Conservation (phyloP, 2,888 invertebrate genomes). For the Cyrtodaria siliqua region DNA sequence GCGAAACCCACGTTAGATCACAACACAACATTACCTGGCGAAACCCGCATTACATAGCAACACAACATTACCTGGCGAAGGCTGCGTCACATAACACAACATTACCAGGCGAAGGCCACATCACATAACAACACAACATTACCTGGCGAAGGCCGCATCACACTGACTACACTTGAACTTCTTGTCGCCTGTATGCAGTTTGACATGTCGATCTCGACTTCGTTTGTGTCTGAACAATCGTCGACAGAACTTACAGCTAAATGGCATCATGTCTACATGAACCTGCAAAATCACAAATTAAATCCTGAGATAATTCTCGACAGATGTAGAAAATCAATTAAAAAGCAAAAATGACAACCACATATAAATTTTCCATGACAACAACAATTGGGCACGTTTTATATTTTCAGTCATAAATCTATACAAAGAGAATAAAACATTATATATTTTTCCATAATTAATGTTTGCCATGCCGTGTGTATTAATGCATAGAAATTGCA, state of each 20-base stretch:
- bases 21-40: not conserved
- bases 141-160: constrained; percentile 95
- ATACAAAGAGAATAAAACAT: too few relatives aligned
- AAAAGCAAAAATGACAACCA: too few relatives aligned
- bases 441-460: too few relatives aligned
- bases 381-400: too few relatives aligned
- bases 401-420: too few relatives aligned
- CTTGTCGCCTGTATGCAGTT: constrained; percentile 95
- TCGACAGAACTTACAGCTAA: constrained; percentile 96
- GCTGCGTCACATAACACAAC: not conserved
- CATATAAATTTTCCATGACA: too few relatives aligned
- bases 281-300: too few relatives aligned
- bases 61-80: not conserved
- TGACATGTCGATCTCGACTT: constrained; percentile 96
- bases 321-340: too few relatives aligned
- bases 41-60: too few relatives aligned
- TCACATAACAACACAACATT: constrained; percentile 88
- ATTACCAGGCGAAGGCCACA: constrained; percentile 93
- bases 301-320: too few relatives aligned
- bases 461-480: too few relatives aligned
- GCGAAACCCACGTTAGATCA: not conserved
- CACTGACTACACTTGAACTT: constrained; percentile 96
- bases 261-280: constrained; percentile 96
- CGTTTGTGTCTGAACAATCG: constrained; percentile 97
- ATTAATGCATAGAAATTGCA: too few relatives aligned